Conservation (phyloP, 2,888 invertebrate species). For the Anaspis maculata region DNA sequence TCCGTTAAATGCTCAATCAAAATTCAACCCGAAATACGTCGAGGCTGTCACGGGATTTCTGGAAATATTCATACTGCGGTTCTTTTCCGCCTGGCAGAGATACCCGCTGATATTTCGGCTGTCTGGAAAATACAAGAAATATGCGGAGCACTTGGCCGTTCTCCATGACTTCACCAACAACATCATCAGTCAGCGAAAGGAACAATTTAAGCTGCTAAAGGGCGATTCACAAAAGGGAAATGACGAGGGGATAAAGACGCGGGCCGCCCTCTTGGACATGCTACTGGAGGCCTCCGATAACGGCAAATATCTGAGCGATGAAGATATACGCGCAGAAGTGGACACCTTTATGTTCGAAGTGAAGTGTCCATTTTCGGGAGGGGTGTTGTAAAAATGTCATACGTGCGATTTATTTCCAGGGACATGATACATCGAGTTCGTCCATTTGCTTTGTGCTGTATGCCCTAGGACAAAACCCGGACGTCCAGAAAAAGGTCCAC, state of each 20-base stretch:
- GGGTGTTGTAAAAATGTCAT: too few species aligned
- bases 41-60: conserved; percentile 33
- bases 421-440: conserved; percentile 49
- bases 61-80: conserved; percentile 24
- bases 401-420: too few species aligned
- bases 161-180: conserved; percentile 49
- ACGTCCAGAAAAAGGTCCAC: conserved; percentile 38
- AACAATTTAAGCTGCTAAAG: conserved; percentile 19
- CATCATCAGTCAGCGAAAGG: conserved; percentile 48
- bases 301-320: conserved; percentile 39
- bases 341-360: conserved; percentile 53
- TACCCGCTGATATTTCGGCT: conserved; percentile 23
- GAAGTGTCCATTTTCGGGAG: too few species aligned
- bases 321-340: conserved; percentile 48
- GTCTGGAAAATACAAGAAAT: conserved; percentile 32
- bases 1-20: conserved; percentile 40
- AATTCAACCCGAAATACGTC: conserved; percentile 42
- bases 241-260: conserved; percentile 23
- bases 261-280: conserved; percentile 26
- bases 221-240: background rate
- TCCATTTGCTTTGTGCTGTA: conserved; percentile 48
- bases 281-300: conserved; percentile 44
- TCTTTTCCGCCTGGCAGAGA: conserved; percentile 25
- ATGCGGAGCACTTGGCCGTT: conserved; percentile 42
- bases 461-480: conserved; percentile 43